A percentile compares a stretch with the other conserved stretches of the same genome.
These are phyloP conservation scores for Aphidius colemani DNA, from an alignment of 2,888 invertebrate species.

Conservation along the genomic window DNA sequence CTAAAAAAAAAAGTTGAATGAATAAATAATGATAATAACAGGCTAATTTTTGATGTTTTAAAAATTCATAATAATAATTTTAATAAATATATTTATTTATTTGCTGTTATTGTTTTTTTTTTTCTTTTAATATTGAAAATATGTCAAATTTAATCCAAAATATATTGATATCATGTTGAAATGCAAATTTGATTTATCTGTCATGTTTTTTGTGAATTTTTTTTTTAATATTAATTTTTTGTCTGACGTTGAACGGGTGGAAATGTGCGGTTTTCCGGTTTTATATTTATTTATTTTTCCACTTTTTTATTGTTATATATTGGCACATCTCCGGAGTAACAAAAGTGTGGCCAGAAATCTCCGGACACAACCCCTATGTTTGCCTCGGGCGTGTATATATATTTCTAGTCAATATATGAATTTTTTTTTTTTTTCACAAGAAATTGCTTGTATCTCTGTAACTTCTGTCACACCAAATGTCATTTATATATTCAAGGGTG, in stretches of 20 bases:
- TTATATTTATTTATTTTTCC: constrained; percentile 1
- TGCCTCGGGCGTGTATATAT: no score
- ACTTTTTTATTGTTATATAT: constrained; percentile 4
- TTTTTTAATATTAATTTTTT: constrained; percentile 49
- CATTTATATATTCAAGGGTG: no score
- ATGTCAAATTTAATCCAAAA: constrained; percentile 1
- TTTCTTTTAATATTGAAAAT: neutral
- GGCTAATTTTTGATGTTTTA: neutral
- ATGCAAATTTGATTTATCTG: constrained; percentile 58
- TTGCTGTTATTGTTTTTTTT: no score
- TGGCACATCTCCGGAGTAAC: neutral
- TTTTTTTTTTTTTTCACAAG: no score
- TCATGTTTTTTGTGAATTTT: constrained; percentile 55
- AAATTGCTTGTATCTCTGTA: no score
- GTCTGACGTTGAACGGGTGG: constrained; percentile 4
- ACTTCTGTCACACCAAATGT: no score
- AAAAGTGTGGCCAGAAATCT: constrained; percentile 23
- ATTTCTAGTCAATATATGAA: no score
- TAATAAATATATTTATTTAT: no score
- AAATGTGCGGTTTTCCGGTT: constrained; percentile 13
- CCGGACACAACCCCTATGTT: no score
- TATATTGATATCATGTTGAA: constrained; percentile 1
- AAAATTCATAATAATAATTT: no score
- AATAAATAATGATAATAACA: neutral
- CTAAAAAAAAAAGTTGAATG: neutral